Conservation (phyloP, 2,888 invertebrate species). For the Acanthopleura granulata region DNA sequence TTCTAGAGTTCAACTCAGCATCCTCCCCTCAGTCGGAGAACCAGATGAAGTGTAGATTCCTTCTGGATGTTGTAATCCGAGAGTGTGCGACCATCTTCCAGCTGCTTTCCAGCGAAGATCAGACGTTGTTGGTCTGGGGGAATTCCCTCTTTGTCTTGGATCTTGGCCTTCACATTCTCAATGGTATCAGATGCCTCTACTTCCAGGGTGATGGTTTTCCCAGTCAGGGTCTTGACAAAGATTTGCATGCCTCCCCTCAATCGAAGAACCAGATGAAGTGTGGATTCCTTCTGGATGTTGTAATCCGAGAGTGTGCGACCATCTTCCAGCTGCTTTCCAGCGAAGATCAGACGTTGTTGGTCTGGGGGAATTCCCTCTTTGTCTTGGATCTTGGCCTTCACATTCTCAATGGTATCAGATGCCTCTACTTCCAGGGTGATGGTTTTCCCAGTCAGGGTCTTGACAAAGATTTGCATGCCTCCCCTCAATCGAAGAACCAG, state of each 20-base stretch:
- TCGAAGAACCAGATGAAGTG: conserved; percentile 89
- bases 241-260: conserved; percentile 83
- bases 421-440: conserved; percentile 76
- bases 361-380: conserved; percentile 71
- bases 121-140: conserved; percentile 60
- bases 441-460: conserved; percentile 67
- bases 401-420: conserved; percentile 94
- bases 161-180: conserved; percentile 86
- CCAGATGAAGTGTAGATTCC: conserved; percentile 91
- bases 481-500: conserved; percentile 85
- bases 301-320: conserved; percentile 92
- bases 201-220: conserved; percentile 67
- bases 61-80: conserved; percentile 96
- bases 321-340: conserved; percentile 95
- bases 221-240: conserved; percentile 72
- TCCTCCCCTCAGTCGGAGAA: conserved; percentile 83
- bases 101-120: conserved; percentile 89
- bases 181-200: conserved; percentile 89
- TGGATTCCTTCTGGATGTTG: conserved; percentile 95
- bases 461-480: conserved; percentile 83
- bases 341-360: conserved; percentile 75
- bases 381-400: conserved; percentile 77
- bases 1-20: background rate
- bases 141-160: conserved; percentile 73
- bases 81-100: conserved; percentile 92